phyloP scores from a whole-genome alignment of 2,797 vertebrate species.

The Sebastes miniatus region DNA sequence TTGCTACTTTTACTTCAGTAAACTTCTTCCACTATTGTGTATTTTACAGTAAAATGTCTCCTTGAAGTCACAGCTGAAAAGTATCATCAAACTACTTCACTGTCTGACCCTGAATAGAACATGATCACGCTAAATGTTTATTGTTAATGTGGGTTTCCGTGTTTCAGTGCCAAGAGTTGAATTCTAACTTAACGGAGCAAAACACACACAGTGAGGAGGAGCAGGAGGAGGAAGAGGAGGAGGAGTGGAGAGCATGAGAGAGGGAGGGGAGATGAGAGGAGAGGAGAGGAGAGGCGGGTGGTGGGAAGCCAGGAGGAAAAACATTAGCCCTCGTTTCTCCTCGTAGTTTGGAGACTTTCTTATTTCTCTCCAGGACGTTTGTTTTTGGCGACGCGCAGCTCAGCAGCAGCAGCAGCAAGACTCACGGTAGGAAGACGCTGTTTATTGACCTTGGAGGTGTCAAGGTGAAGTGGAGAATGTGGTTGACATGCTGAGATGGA shows the following conservation, averaged over 20 bases:
- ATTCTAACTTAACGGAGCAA: background rate
- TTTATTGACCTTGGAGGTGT: background rate
- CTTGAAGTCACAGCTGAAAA: background rate
- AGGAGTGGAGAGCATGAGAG: constrained; percentile 2
- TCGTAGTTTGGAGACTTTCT: background rate
- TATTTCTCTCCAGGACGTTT: background rate
- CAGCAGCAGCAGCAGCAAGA: background rate
- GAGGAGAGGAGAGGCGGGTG: constrained; percentile 2
- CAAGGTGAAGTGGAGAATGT: background rate
- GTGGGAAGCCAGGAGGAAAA: constrained; percentile 31
- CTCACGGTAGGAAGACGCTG: constrained; percentile 47
- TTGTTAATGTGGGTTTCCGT: background rate
- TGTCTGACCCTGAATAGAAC: background rate
- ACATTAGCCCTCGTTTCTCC: constrained; percentile 21
- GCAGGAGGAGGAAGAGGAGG: background rate
- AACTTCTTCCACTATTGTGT: no score
- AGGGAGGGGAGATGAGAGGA: constrained; percentile 17
- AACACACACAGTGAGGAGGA: background rate
- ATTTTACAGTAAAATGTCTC: background rate
- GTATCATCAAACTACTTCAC: background rate
- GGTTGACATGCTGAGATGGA: background rate
- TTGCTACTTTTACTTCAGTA: background rate
- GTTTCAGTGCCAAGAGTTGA: background rate
- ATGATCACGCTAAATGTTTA: background rate
- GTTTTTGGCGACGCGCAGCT: background rate